These are phyloP conservation scores for Watsonalla binaria DNA, from an alignment of 2,888 invertebrate species.

Conservation along the genomic window DNA sequence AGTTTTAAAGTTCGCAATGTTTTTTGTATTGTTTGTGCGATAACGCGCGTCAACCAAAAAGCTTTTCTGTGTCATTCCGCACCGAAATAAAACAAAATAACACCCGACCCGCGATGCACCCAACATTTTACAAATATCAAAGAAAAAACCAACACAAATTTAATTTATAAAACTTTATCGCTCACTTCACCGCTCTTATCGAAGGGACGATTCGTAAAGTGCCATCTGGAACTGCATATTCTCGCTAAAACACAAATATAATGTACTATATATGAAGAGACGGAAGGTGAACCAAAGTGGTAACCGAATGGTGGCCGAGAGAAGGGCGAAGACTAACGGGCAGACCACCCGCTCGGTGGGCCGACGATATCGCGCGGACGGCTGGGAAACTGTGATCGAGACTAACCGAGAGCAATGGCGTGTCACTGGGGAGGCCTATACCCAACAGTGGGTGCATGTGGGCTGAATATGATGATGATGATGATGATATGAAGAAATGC, in stretches of 20 bases:
- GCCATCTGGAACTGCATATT: neutral
- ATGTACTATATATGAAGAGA: too few species aligned
- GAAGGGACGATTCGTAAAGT: slow-evolving; percentile 4
- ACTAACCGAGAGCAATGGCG: too few species aligned
- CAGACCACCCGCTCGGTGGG: too few species aligned
- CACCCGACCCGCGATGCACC: slow-evolving; percentile 51
- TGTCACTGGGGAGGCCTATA: too few species aligned
- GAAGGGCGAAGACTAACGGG: too few species aligned
- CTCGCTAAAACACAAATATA: neutral
- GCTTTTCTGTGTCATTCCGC: slow-evolving; percentile 71
- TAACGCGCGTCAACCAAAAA: slow-evolving; percentile 70
- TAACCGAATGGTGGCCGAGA: too few species aligned
- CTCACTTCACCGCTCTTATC: slow-evolving; percentile 23
- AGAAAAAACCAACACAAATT: slow-evolving; percentile 37
- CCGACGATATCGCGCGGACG: too few species aligned
- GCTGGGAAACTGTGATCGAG: too few species aligned
- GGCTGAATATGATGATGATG: too few species aligned
- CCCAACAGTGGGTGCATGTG: too few species aligned
- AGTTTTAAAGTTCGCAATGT: slow-evolving; percentile 43
- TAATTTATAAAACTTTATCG: slow-evolving; percentile 30
- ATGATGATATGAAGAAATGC: too few species aligned
- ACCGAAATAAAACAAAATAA: slow-evolving; percentile 42
- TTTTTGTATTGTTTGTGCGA: slow-evolving; percentile 54
- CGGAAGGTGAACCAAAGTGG: too few species aligned
- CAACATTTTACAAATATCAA: slow-evolving; percentile 66